These are phyloP conservation scores for Oedothorax gibbosus DNA, from an alignment of 1,140 invertebrate genomes.

Conservation along the genomic window DNA sequence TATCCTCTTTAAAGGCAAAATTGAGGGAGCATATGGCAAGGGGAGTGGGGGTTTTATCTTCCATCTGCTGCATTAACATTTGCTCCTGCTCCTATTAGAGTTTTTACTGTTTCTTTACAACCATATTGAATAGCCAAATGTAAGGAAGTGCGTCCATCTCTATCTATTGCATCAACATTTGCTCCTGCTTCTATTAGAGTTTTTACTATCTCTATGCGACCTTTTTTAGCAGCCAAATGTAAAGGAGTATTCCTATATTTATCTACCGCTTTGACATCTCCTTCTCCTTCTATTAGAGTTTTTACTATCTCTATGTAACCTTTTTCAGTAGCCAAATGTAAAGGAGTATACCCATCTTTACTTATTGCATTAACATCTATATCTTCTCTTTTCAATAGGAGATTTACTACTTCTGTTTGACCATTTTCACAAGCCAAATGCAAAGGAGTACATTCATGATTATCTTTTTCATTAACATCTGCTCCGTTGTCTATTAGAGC, in stretches of 20 bases:
- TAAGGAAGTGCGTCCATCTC: background rate
- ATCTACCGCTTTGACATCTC: background rate
- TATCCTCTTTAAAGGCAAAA: too few species aligned
- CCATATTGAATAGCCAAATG: background rate
- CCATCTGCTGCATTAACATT: conserved; percentile 8
- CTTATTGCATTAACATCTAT: conserved; percentile 24
- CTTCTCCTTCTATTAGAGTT: conserved; percentile 7
- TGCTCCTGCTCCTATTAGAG: conserved; percentile 5
- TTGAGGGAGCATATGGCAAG: too few species aligned
- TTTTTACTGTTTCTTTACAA: background rate
- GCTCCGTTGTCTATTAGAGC: background rate
- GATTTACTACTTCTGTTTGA: background rate
- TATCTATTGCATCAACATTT: conserved; percentile 28
- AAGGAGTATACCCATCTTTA: conserved; percentile 18
- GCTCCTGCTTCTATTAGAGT: background rate
- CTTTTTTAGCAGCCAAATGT: background rate
- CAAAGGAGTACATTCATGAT: conserved; percentile 8
- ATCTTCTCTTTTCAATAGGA: conserved; percentile 23
- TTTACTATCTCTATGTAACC: background rate
- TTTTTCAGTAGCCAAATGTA: conserved; percentile 7
- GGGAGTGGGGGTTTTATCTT: too few species aligned
- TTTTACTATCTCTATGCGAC: conserved; percentile 1
- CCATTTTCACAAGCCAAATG: conserved; percentile 16
- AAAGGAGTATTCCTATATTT: background rate
- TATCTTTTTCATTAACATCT: conserved; percentile 1